Base-by-base conservation (phyloP, 2,113 vertebrate species). In the Antennarius striatus region DNA sequence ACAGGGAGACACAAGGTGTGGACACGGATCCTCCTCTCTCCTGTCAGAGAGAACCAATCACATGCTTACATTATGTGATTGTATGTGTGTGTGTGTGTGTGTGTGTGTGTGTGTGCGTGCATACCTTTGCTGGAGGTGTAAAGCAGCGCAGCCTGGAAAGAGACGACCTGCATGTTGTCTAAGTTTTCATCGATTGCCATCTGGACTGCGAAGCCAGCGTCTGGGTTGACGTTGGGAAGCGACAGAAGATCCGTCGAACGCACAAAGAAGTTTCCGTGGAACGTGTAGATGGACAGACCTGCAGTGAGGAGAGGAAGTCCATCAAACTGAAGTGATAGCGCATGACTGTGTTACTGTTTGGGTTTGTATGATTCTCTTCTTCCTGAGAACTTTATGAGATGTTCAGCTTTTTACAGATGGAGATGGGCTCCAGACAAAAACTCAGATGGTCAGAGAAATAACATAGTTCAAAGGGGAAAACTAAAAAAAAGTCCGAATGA, bases 191-290 rank as follows among this genome's bases (percentile, higher is more conserved):
- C 97, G 6, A 99, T 98, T 29, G 95, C 96, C 96, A 99, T 98
- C 66, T 99, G 97, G 47, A 99, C 97, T 0, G 96, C 97, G 0
- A 98, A 99, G 10, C 97, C 97, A 0, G 97, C 96, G 8, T 99
- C 97, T 0, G 97, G 97, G 83, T 98, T 99, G 17, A 99, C 94
- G 0, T 98, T 99, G 47, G 97, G 96, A 49, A 99, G 91, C 0
- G 97, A 98, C 71, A 99, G 22, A 82, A 99, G 85, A 79, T 99
- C 97, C 3, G 97, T 99, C 49, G 97, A 99, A 47, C 96, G 91
- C 22, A 99, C 97, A 1, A 99, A 99, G 92, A 99, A 98, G 92
- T 99, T 98, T 32, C 97, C 97, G n/a, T 99, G 97, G 94, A 99
- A 99, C 51, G 97, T 99, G 79, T 99, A 97, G 89, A 99, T 98